A percentile compares a stretch with the other conserved stretches of the same genome.
Conservation (phyloP, 2,888 invertebrate genomes). For the Cerceris ruficornis region DNA sequence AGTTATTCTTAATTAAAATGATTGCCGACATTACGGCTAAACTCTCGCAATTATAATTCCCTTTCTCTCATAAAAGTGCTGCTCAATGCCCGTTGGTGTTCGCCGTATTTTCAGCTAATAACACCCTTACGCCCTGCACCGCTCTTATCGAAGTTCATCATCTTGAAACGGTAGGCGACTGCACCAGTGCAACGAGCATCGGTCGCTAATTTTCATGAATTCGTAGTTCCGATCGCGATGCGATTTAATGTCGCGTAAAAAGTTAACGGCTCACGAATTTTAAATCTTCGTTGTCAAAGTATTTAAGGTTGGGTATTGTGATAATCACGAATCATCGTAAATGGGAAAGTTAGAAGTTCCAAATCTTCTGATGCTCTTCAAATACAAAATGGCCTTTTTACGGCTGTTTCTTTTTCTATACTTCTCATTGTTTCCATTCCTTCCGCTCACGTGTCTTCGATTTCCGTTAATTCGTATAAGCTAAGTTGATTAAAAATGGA, state of each 20-base stretch:
- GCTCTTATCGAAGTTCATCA: conserved; percentile 74
- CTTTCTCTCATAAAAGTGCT: conserved; percentile 70
- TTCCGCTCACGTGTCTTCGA: no score
- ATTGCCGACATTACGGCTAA: conserved; percentile 78
- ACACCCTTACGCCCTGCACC: conserved; percentile 73
- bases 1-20: conserved; percentile 78
- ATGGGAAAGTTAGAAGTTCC: no score
- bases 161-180: conserved; percentile 61
- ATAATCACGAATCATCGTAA: not conserved
- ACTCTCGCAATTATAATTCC: conserved; percentile 77
- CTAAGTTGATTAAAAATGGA: no score
- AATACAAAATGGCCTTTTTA: no score
- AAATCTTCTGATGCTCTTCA: no score
- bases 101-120: conserved; percentile 75
- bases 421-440: no score
- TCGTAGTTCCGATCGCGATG: conserved; percentile 39
- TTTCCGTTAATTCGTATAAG: no score
- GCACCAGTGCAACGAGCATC: conserved; percentile 64
- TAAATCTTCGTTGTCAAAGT: not conserved
- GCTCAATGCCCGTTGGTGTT: conserved; percentile 72
- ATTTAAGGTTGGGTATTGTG: not conserved
- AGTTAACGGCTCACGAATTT: not conserved
- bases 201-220: conserved; percentile 69
- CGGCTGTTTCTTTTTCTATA: no score
- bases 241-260: conserved; percentile 37